phyloP scores from a whole-genome alignment of 2,797 vertebrate species.

The Morus bassanus region DNA sequence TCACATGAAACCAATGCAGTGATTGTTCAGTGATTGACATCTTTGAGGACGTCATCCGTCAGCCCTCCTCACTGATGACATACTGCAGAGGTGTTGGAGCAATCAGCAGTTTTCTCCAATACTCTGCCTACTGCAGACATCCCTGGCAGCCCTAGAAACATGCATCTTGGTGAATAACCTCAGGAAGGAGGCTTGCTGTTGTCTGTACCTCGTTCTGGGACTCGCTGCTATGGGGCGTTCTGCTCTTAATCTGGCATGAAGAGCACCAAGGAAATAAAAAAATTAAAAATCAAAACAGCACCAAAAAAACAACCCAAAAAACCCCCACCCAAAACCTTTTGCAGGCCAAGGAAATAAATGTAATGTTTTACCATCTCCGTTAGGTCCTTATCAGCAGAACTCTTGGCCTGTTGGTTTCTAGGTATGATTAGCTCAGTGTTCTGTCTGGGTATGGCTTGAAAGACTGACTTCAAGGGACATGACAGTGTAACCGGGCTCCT shows the following conservation, averaged over 20 bases:
- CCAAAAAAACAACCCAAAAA: background rate
- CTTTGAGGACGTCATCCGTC: background rate
- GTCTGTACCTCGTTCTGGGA: slow-evolving; percentile 21
- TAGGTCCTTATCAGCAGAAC: background rate
- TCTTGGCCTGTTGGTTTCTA: background rate
- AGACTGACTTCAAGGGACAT: background rate
- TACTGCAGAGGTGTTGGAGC: slow-evolving; percentile 2
- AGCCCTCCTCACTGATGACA: background rate
- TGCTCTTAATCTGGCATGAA: slow-evolving; percentile 10
- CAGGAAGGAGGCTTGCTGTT: background rate
- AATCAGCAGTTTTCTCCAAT: background rate
- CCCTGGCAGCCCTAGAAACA: background rate
- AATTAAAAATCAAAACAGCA: background rate
- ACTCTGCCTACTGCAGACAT: slow-evolving; percentile 6
- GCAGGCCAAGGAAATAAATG: background rate
- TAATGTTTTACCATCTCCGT: background rate
- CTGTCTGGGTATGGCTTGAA: background rate
- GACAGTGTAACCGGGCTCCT: background rate
- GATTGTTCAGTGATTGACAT: background rate
- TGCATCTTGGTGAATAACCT: background rate
- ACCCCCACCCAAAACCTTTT: background rate
- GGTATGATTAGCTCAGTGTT: background rate
- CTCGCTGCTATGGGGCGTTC: slow-evolving; percentile 17
- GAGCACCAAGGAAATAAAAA: slow-evolving; percentile 58
- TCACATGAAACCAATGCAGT: background rate